Conservation (phyloP, 2,113 vertebrate species). For the Neotoma lepida region DNA sequence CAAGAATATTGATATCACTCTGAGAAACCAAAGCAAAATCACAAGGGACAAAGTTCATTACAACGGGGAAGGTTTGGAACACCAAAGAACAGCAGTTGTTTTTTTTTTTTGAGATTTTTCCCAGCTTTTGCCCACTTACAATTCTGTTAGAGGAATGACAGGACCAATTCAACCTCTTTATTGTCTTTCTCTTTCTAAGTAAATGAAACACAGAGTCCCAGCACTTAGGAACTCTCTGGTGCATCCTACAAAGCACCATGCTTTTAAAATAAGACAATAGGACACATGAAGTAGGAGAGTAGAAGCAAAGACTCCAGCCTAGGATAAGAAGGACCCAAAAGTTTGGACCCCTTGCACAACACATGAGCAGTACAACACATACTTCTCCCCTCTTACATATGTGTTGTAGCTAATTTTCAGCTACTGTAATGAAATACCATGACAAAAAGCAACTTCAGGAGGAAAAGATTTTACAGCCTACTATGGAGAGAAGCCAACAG, state of each 20-base stretch:
- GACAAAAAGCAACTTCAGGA: background rate
- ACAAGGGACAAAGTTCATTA: background rate
- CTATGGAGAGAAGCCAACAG: background rate
- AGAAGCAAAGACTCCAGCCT: background rate
- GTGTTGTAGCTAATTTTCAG: background rate
- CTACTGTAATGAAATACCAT: background rate
- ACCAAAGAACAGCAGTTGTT: background rate
- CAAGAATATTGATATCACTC: background rate
- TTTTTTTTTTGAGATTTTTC: constrained; percentile 6
- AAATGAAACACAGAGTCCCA: background rate
- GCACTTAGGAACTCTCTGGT: background rate
- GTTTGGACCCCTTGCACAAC: background rate
- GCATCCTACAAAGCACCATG: background rate
- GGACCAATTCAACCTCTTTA: background rate
- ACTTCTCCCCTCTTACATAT: background rate
- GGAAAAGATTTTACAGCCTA: background rate
- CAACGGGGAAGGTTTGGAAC: background rate
- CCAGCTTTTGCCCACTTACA: background rate
- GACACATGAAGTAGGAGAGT: background rate
- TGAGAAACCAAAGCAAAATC: constrained; percentile 33
- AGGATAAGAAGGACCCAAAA: background rate
- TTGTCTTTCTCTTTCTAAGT: background rate
- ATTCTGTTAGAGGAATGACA: background rate
- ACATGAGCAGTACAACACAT: background rate
- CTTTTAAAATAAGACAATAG: background rate